Base-by-base conservation (phyloP, 2,797 vertebrate species). In the Apogon hyalosoma region DNA sequence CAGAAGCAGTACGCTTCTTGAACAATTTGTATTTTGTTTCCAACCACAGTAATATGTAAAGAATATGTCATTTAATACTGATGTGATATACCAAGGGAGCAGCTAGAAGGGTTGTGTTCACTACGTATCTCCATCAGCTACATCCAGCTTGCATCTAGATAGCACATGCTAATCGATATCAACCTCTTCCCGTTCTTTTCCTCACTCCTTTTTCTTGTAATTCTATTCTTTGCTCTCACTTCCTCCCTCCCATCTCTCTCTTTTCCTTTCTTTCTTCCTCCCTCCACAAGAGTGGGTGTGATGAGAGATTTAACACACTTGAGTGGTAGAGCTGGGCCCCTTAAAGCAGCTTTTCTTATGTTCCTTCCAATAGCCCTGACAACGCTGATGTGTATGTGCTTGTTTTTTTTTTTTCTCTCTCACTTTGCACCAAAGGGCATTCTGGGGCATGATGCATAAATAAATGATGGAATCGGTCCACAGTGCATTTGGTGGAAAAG, bases 401-500 rank as follows among this genome's bases (percentile, higher is more conserved):
- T 40, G 41, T 55, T 41, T 36, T 36, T 67, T 40, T 67, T 40
- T 67, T 65, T 36, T 31, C 49, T 71, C 49, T 77, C 63, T 28
- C 24, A 28, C 5, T 4, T 16, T 18, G 43, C 66, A 68, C 58
- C 7, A 24, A 81, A 80, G 85, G 84, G 74, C 79, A 75, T 75
- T 78, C 63, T 79, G 72, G 85, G 79, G 56, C 74, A 79, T 6
- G 11, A 24, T 51, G 55, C 77, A 87, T 91, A 85, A 91, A 90
- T 91, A 88, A 90, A 89, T 88, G 39, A 92, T 88, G 79, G 61
- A 73, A 87, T 88, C 69, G 57, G 77, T 86, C 80, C 75, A 80
- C 79, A 73, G 88, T 82, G 74, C 86, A 79, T 88, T 90, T 87
- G 65, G 71, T 60, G 69, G 61, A 64, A 82, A 87, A 85, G 71